A percentile compares a stretch with the other conserved stretches of the same genome.
Evolutionary conservation across 1,140 invertebrate genomes (phyloP).

Genomic region (Lanistes nyassanus): DNA sequence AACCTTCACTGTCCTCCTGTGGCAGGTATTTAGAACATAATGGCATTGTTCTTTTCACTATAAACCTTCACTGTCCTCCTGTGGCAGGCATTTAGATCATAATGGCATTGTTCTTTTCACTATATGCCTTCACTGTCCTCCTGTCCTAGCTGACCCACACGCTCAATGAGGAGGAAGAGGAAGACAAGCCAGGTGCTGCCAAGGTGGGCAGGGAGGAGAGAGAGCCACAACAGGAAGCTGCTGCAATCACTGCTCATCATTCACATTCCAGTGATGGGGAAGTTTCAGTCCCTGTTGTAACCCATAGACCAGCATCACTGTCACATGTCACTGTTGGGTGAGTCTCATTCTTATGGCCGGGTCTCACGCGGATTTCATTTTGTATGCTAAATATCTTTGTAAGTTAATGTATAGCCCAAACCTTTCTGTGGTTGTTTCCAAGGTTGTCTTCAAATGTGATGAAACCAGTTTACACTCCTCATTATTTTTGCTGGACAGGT

Average conservation of each 20-base stretch:
- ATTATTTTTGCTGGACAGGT: constrained; percentile 38
- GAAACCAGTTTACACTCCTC: not conserved
- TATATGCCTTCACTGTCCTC: not conserved
- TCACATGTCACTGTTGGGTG: constrained; percentile 8
- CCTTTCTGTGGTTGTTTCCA: not conserved
- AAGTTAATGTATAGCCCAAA: too few species aligned
- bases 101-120: not conserved
- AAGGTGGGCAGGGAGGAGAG: constrained; percentile 28
- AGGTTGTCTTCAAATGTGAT: not conserved
- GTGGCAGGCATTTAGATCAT: too few species aligned
- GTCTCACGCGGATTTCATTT: not conserved
- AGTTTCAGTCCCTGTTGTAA: too few species aligned
- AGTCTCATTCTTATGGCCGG: not conserved
- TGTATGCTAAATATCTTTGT: not conserved
- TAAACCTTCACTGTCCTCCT: too few species aligned
- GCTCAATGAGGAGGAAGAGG: constrained; percentile 46
- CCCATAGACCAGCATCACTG: too few species aligned
- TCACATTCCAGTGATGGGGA: too few species aligned
- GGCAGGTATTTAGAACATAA: too few species aligned
- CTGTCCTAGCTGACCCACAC: too few species aligned
- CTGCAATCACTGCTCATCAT: not conserved
- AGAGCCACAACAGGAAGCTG: constrained; percentile 21
- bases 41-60: too few species aligned
- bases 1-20: too few species aligned
- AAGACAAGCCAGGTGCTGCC: constrained; percentile 48